phyloP scores from a whole-genome alignment of 1,140 invertebrate genomes.

The Pogonognathellus flavescens region DNA sequence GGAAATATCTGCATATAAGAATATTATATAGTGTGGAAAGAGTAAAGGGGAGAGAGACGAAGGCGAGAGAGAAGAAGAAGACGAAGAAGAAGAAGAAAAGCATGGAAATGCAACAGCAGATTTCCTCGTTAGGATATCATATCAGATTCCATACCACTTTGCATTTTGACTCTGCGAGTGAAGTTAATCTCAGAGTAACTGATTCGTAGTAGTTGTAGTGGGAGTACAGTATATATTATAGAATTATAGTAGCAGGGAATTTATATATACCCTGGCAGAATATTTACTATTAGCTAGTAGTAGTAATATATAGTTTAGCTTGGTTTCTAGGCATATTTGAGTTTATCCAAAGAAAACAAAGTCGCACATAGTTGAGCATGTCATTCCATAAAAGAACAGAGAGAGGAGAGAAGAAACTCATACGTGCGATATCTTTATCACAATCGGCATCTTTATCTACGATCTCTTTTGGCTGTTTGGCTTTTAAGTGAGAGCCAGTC shows the following conservation, averaged over 20 bases:
- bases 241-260: background rate
- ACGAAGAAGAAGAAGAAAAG: background rate
- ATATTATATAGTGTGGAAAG: too few species aligned
- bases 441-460: conserved; percentile 45
- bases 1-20: too few species aligned
- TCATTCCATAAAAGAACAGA: conserved; percentile 33
- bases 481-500: background rate
- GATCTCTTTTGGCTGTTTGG: conserved; percentile 4
- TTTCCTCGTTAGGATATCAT: conserved; percentile 20
- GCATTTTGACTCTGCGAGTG: background rate
- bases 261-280: too few species aligned
- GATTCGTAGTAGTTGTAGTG: background rate
- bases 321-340: background rate
- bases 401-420: background rate
- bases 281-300: too few species aligned
- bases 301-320: too few species aligned
- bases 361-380: conserved; percentile 45
- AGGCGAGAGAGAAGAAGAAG: too few species aligned
- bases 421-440: conserved; percentile 50
- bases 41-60: too few species aligned
- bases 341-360: conserved; percentile 42
- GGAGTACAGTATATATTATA: background rate
- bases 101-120: conserved; percentile 36
- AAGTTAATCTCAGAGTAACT: background rate
- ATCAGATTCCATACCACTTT: conserved; percentile 22